Base-by-base conservation (phyloP, 2,113 vertebrate species). In the Bostrychus sinensis region DNA sequence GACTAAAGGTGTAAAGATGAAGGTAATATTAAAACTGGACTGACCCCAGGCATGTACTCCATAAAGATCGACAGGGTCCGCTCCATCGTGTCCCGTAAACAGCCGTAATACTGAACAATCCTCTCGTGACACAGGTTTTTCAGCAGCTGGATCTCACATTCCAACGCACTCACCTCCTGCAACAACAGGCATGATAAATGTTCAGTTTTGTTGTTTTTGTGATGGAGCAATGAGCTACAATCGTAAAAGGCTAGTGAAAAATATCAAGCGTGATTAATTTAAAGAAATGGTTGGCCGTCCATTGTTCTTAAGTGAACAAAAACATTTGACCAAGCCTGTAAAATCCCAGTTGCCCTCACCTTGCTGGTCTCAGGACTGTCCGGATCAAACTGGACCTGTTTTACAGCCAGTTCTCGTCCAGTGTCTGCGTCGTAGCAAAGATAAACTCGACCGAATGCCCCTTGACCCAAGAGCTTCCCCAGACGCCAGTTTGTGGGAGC, bases 31-130 rank as follows among this genome's bases (percentile, higher is more conserved):
- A 22, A 39, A 3, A 22, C 13, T 19, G 13, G 1, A 66, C 87
- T 95, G 90, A 99, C 97, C 89, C 97, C 97, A 17, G 96, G 97
- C 97, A 99, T 99, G 83, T 98, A 94, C 81, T 99, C 97, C 96
- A 99, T 99, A 82, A 99, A 99, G 89, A 99, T 99, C 41, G 97
- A 99, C 26, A 99, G 96, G 0, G 95, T 99, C 61, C 94, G 93
- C 87, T 99, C 97, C 13, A 94, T 92, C 0, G 94, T 83, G 84
- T 99, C 97, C 50, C 95, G 92, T 86, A 99, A 84, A 56, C 97
- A 99, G 74, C 97, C 97, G 0, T 98, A 99, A 92, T 99, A 99
- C 85, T 99, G 97, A 77, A 99, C 97, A 66, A 99, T 98, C 60
- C 96, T 91, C 75, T 99, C 97, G 37, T 99, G 94, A 48, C 95